Base-by-base conservation (phyloP, 2,797 vertebrate species). In the Gallinago stenura region DNA sequence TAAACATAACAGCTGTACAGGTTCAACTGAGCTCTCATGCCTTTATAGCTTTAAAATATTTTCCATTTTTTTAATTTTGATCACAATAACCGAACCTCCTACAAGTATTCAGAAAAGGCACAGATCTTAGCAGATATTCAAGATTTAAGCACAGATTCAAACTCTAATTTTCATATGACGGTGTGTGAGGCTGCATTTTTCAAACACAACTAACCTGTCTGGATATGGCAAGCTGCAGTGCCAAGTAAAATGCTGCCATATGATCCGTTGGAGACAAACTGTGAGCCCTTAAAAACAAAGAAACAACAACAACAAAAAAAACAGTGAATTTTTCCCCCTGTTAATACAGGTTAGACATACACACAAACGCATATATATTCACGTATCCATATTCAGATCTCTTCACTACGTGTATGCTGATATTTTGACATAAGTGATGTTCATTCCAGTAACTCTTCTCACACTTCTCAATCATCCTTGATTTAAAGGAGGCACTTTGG, bases 191-290 rank as follows among this genome's bases (percentile, higher is more conserved):
- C 16, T 90, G 62, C 45, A 53, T 18, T 75, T 89, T 39, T 43
- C 39, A 83, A 87, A 45, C 12, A 41, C 18, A 66, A 94, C 97
- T 98, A 96, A 99, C 99, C 99, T 99, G 99, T 97, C 99, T 98
- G 96, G 99, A 99, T 96, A 99, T 99, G 64, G 99, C 99, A 31
- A 99, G 98, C 97, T 99, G 99, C 93, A 99, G 96, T 8, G 99
- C 99, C 97, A 99, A 96, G 97, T 99, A 99, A 98, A 99, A 99
- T 20, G 99, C 99, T 85, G 99, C 99, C 91, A 99, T 98, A 95
- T 99, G 99, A 98, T 99, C 99, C 7, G 97, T 99, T 50, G 99
- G 99, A 93, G 99, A 99, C 92, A 99, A 98, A 98, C 99, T 99
- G 97, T 99, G 99, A 92, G 99, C 99, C 98, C 99, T 99, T 96